These are phyloP conservation scores for Luehdorfia chinensis DNA, from an alignment of 1,140 invertebrate species.

Conservation along the genomic window DNA sequence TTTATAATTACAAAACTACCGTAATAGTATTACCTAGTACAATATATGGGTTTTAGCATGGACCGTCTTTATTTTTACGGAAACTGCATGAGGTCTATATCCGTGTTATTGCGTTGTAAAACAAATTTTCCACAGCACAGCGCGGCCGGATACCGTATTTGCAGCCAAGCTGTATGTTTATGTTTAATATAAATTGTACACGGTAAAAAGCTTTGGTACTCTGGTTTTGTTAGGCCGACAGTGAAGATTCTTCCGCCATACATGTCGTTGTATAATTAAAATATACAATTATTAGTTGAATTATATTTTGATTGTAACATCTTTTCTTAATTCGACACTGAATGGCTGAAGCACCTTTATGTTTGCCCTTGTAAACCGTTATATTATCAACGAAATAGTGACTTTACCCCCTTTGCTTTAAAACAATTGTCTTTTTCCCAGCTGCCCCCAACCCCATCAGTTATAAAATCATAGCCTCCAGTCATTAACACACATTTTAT, in stretches of 20 bases:
- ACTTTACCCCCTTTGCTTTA: conserved; percentile 8
- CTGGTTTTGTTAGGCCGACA: conserved; percentile 22
- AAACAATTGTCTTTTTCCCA: conserved; percentile 8
- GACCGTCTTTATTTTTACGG: conserved; percentile 29
- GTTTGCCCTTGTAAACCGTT: neutral
- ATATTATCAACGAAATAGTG: conserved; percentile 2
- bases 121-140: conserved; percentile 64
- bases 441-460: neutral
- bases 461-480: conserved; percentile 35
- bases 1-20: conserved; percentile 16
- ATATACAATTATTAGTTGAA: no score
- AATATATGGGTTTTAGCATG: conserved; percentile 39
- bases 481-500: conserved; percentile 44
- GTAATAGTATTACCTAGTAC: neutral
- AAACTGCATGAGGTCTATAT: conserved; percentile 23
- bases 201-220: conserved; percentile 30
- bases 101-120: conserved; percentile 12
- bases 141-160: conserved; percentile 37
- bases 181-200: conserved; percentile 34
- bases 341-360: neutral
- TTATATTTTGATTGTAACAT: no score
- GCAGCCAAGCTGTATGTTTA: conserved; percentile 13
- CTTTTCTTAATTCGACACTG: neutral
- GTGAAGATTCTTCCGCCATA: conserved; percentile 11
- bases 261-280: neutral